Evolutionary conservation across 2,888 invertebrate species (phyloP), one percentile per base, ranked within the genome.

Genomic region (Trissolcus japonicus): DNA sequence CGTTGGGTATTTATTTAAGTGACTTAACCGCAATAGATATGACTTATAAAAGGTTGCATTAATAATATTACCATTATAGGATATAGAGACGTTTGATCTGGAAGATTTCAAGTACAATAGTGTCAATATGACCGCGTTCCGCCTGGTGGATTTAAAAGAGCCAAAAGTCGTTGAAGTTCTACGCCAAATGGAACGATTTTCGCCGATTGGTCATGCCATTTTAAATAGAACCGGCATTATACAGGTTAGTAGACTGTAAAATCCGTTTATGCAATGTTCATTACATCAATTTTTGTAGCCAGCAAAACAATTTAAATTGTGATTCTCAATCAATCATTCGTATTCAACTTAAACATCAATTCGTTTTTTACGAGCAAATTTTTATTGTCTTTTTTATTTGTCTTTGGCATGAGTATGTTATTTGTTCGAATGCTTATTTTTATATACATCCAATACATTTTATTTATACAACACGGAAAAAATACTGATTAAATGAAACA

Each of bases 51-150:
- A 57, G 57, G 1, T 16, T 60, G 50, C 35, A 55, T 60, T 19
- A 41, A 55, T 56, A 71, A 51, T 21, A n/a, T 62, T 57, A 11
- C 35, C 11, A 56, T 71, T 65, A 62, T 88, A 96, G 96, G 96
- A 96, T 84, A 93, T 96, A 86, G 96, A 96, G 86, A 93, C 95
- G 11, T 96, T 95, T 84, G 96, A 96, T 84, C 90, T 96, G 77
- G 96, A 96, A 89, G 96, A 96, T 86, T 98, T 97, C 89, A 95
- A 95, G 86, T 97, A 98, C 90, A 98, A 98, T 86, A 94, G 95
- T 53, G 97, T 97, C 48, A 98, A 98, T 89, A 96, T 98, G 91
- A 97, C 97, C n/a, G 96, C 97, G 0, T 97, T 96, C 91, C 92
- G 97, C 53, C 90, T 98, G 79, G 96, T 96, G 1, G 96, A 96